Base-by-base conservation (phyloP, 2,888 invertebrate species). In the Dione juno region DNA sequence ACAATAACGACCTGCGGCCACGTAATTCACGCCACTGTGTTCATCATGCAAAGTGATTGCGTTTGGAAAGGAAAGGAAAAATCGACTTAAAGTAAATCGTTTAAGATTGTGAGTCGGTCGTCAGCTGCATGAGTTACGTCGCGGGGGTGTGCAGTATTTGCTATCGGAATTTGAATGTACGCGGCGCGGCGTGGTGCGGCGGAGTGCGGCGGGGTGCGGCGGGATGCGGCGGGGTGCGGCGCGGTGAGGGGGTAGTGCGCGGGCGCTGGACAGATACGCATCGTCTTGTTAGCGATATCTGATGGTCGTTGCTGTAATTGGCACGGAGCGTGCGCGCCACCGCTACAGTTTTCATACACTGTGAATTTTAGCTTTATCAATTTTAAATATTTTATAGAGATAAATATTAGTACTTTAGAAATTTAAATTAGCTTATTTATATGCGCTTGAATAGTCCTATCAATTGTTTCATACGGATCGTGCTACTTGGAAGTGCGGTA, bases 201-300 rank as follows among this genome's bases (percentile, higher is more conserved):
- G 76, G 13, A 45, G 45, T 78, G 77, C 77, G 75, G 70, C 68
- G 78, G n/a, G 74, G 89, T 88, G 79, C 76, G n/a, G 81, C 80
- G 76, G 77, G 77, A n/a, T n/a, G n/a, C n/a, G n/a, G n/a, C n/a
- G n/a, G n/a, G n/a, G n/a, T n/a, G n/a, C n/a, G 75, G 76, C 5
- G 73, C 75, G 71, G 75, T 66, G 71, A 70, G 72, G 75, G 71
- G 76, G 67, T 67, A 74, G 89, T 88, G 79, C 76, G 81, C 80
- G 76, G 77, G 77, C 77, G 76, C 76, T 72, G 78, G 78, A 73
- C 79, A 75, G 92, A 92, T 92, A 92, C 87, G 85, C 88, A 92
- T 92, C 92, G 89, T 78, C 91, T 92, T 90, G 92, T 92, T 92
- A 92, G 89, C 86, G 88, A 80, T 91, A 92, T 92, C 92, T 82